Base-by-base conservation (phyloP, 2,113 vertebrate genomes). In the Labeo catla region DNA sequence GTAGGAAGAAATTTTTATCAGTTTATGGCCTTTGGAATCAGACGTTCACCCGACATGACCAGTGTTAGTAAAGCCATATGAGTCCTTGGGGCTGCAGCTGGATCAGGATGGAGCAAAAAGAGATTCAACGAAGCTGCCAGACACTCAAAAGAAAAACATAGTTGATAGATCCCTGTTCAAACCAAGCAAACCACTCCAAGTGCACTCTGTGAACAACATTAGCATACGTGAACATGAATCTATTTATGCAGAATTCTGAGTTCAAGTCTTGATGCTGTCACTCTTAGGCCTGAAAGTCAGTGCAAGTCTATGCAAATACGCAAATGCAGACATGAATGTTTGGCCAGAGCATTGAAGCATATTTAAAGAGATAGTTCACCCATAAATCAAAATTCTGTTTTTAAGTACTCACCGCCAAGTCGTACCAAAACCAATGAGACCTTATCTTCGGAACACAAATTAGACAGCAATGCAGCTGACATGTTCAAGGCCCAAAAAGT, bases 1-100 rank as follows among this genome's bases (percentile, higher is more conserved):
- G 43, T 74, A 74, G 21, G n/a, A 49, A 13, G 10, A 74, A 23
- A 74, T 74, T 74, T 23, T 13, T 74, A 74, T 74, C 21, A 49
- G 43, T 49, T 74, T 74, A 74, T 74, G 72, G 23, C 43, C 45
- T 74, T 13, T 74, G 21, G 21, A 49, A 23, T 74, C 65, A 68
- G 72, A 49, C 2, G 21, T 13, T 49, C 21, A 74, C 43, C 45
- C 11, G 45, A 49, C 72, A 76, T 76, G 45, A 76, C 72, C n/a
- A 1, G 73, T 12, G 43, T 76, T 76, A 76, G 73, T 76, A 28
- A 50, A 76, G 73, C 73, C 73, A 76, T 50, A 76, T 76, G 73
- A 11, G n/a, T 76, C 73, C 73, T 76, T 76, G 45, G 73, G 73
- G 45, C 45, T 28, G 45, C 73, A 50, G 45, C 73, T 50, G 73